Conservation (phyloP, 2,113 vertebrate genomes). For the Tragelaphus buxtoni region DNA sequence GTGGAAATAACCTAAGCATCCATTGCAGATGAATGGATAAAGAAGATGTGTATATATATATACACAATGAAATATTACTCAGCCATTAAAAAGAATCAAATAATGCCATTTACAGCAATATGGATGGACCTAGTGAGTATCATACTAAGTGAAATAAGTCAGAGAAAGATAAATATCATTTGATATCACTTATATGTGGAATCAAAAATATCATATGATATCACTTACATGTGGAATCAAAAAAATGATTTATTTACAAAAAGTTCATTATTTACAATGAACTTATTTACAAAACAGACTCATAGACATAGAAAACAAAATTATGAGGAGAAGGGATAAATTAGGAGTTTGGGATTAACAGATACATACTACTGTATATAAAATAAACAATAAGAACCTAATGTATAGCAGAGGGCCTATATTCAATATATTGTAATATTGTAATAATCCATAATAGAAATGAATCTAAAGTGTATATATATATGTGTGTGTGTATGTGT, state of each 20-base stretch:
- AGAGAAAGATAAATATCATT: not conserved
- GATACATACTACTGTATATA: not conserved
- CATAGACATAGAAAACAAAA: not conserved
- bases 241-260: not conserved
- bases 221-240: not conserved
- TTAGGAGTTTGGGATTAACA: not conserved
- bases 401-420: not conserved
- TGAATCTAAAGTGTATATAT: not conserved
- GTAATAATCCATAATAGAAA: not conserved
- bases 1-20: not conserved
- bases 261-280: not conserved
- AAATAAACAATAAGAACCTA: not conserved
- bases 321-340: not conserved
- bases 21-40: not conserved
- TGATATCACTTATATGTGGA: not conserved
- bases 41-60: not conserved
- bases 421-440: not conserved
- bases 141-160: not conserved
- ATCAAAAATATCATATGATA: not conserved
- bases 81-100: not conserved
- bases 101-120: not conserved
- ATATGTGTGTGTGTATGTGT: fast-evolving
- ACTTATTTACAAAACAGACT: not conserved
- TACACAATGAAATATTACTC: not conserved
- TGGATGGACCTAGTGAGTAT: not conserved